Evolutionary conservation across 2,888 invertebrate genomes (phyloP), one percentile per base, ranked within the genome.

Genomic region (Peribatodes rhomboidaria): DNA sequence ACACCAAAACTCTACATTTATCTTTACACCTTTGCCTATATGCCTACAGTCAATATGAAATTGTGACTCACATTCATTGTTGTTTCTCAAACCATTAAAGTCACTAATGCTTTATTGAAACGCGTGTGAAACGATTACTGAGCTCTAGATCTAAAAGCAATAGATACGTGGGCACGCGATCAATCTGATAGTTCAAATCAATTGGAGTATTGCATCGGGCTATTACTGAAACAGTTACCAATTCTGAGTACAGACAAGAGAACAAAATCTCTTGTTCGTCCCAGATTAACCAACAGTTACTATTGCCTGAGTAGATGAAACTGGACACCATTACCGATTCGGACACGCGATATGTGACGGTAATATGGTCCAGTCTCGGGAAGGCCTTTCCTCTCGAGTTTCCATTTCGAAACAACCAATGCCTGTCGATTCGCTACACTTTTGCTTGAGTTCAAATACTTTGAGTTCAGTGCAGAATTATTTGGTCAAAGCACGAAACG

Each of bases 281-380:
- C 16, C 27, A 57, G 37, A 53, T 41, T 57, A 35, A 22, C 18
- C 41, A 52, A 54, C 33, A 56, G 56, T 52, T 50, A 33, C 42
- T 14, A 50, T 33, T 6, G 50, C 35, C 10, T 7, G 10, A 14
- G n/a, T 52, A 11, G 20, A 54, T n/a, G 64, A 64, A 59, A 65
- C 31, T n/a, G 16, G 14, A 61, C 46, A 60, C 56, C 55, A 42
- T 18, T 35, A n/a, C 47, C 13, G 47, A 39, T 46, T 47, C 35
- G n/a, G 49, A 50, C 65, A 65, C 44, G 65, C 56, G 60, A 65
- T 61, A 65, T 52, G 60, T 44, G 56, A 65, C 65, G 10, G 44
- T 52, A 46, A 18, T 47, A 52, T 60, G 33, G 35, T 49, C 50
- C 41, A 49, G 31, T 52, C 16, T 41, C 18, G 10, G 33, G 46